Percentiles rank a stretch among this genome's conserved stretches.
Evolutionary conservation across 53 echinoderm and acorn worm species (phyloP).

Genomic region (Astropecten irregularis): DNA sequence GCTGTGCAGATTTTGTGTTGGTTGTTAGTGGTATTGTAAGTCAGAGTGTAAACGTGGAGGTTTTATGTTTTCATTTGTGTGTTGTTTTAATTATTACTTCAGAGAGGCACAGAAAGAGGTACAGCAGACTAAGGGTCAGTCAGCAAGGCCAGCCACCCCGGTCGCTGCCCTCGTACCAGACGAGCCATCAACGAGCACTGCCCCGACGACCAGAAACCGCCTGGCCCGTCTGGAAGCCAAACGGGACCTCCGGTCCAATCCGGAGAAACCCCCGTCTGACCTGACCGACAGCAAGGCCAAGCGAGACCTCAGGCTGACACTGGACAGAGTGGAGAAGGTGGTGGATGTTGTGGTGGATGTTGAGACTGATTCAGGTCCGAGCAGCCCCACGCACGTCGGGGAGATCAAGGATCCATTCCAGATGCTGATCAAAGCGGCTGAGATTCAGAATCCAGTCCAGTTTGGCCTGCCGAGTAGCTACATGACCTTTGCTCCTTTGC

Average conservation of each 20-base stretch:
- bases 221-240: conserved; percentile 16
- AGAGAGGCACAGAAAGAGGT: conserved; percentile 91
- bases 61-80: too few species aligned
- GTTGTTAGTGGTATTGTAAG: too few species aligned
- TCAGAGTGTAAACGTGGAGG: too few species aligned
- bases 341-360: conserved; percentile 25
- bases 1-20: too few species aligned
- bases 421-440: conserved; percentile 90
- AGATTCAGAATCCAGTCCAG: conserved; percentile 91
- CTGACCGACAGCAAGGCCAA: neutral
- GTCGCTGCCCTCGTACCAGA: conserved; percentile 9
- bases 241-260: conserved; percentile 16
- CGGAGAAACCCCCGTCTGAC: neutral
- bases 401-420: conserved; percentile 77
- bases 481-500: conserved; percentile 88
- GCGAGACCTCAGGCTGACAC: conserved; percentile 1
- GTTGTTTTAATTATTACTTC: too few species aligned
- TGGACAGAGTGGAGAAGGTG: conserved; percentile 30
- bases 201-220: conserved; percentile 33
- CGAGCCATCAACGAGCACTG: conserved; percentile 9
- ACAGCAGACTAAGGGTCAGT: conserved; percentile 20
- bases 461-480: conserved; percentile 83
- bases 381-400: conserved; percentile 40
- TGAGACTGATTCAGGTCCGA: neutral
- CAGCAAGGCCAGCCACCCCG: conserved; percentile 28